phyloP scores from a whole-genome alignment of 2,797 vertebrate genomes.

The Melanotaenia trifasciata region DNA sequence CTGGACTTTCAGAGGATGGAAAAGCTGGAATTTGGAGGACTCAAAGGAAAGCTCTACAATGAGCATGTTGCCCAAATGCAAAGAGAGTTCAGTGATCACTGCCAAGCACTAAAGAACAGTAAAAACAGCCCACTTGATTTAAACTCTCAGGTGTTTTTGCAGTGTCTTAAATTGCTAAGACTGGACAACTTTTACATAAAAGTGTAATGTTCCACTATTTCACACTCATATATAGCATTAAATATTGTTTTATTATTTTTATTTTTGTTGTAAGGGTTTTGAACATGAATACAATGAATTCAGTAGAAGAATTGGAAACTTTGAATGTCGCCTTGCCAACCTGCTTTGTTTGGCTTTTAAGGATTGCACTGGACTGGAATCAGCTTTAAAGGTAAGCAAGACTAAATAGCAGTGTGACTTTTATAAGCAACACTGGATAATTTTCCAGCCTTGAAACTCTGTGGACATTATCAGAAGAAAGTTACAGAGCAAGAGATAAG shows the following conservation, averaged over 20 bases:
- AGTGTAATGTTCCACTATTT: background rate
- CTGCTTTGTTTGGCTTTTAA: conserved; percentile 84
- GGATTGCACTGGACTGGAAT: conserved; percentile 86
- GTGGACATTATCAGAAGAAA: too few species aligned
- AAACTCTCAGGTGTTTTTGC: conserved; percentile 62
- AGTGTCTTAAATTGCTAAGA: background rate
- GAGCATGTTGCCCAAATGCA: conserved; percentile 76
- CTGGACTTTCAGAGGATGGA: conserved; percentile 87
- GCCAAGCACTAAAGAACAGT: conserved; percentile 78
- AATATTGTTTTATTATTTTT: background rate
- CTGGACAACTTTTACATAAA: background rate
- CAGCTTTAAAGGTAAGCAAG: conserved; percentile 84
- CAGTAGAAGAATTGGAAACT: conserved; percentile 80
- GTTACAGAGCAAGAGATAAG: too few species aligned
- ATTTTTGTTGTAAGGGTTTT: conserved; percentile 76
- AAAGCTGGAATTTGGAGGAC: conserved; percentile 85
- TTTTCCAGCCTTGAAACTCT: too few species aligned
- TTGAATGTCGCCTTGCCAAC: conserved; percentile 81
- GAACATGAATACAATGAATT: conserved; percentile 82
- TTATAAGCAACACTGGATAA: background rate
- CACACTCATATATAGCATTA: background rate
- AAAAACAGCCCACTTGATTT: conserved; percentile 74
- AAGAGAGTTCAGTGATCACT: conserved; percentile 79
- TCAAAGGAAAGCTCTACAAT: conserved; percentile 80
- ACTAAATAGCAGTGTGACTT: background rate